These are phyloP conservation scores for Drosophila fuyamai DNA, from an alignment of 1,140 invertebrate genomes.

Conservation along the genomic window DNA sequence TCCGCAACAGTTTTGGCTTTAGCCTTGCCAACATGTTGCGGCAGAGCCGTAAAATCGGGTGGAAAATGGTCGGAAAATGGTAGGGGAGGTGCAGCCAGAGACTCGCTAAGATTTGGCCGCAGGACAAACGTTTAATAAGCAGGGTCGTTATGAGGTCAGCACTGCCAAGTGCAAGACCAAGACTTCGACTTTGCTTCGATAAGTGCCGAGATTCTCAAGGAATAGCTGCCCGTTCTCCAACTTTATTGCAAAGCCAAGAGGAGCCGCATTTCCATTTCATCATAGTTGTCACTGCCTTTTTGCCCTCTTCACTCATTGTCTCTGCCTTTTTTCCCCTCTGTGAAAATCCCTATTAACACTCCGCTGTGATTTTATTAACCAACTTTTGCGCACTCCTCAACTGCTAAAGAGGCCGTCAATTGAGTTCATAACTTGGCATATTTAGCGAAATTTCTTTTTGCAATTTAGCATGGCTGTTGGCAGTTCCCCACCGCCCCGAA, in stretches of 20 bases:
- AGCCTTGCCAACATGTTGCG: slow-evolving; percentile 50
- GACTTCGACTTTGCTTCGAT: slow-evolving; percentile 18
- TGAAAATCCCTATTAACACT: slow-evolving; percentile 42
- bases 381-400: slow-evolving; percentile 43
- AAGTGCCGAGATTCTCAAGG: neutral
- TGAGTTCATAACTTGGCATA: slow-evolving; percentile 52
- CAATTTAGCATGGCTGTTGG: slow-evolving; percentile 26
- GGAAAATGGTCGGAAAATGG: slow-evolving; percentile 43
- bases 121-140: slow-evolving; percentile 74
- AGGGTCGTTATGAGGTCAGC: slow-evolving; percentile 27
- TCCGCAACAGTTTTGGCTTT: slow-evolving; percentile 79
- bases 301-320: slow-evolving; percentile 8
- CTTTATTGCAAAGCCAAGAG: slow-evolving; percentile 29
- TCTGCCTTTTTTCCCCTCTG: neutral
- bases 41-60: slow-evolving; percentile 20
- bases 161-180: slow-evolving; percentile 24
- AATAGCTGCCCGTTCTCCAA: neutral
- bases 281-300: slow-evolving; percentile 29
- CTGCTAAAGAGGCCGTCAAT: slow-evolving; percentile 28
- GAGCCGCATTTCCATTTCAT: slow-evolving; percentile 14
- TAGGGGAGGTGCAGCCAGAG: slow-evolving; percentile 30
- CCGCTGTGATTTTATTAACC: slow-evolving; percentile 54
- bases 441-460: slow-evolving; percentile 36
- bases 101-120: slow-evolving; percentile 68
- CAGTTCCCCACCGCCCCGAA: neutral